These are phyloP conservation scores for Anolis sagrei DNA, from an alignment of 2,113 vertebrate species.

Conservation along the genomic window DNA sequence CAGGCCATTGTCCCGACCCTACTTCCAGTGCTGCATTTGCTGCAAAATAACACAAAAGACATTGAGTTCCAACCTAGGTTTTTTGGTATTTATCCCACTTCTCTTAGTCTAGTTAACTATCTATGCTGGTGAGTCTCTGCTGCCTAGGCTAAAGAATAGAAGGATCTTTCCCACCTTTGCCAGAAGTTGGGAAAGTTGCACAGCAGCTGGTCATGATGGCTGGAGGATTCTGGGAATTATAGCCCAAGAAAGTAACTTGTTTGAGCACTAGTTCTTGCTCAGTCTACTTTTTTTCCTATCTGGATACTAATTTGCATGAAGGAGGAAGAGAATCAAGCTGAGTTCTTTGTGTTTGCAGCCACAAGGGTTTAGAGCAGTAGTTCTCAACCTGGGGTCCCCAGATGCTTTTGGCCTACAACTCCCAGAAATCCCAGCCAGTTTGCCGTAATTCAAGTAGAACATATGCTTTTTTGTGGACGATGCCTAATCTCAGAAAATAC, in stretches of 20 bases:
- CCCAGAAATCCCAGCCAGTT: too few species aligned
- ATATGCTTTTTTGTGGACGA: background rate
- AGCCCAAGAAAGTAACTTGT: too few species aligned
- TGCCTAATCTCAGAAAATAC: background rate
- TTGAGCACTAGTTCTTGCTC: background rate
- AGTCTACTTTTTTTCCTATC: background rate
- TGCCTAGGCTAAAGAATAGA: background rate
- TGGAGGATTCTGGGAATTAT: too few species aligned
- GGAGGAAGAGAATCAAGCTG: background rate
- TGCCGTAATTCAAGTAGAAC: background rate
- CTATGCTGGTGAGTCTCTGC: background rate
- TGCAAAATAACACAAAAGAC: background rate
- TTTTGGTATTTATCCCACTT: background rate
- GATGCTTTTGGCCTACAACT: too few species aligned
- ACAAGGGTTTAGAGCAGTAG: background rate
- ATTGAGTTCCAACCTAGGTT: background rate
- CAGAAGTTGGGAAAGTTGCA: too few species aligned
- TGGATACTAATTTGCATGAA: background rate
- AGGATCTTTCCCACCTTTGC: background rate
- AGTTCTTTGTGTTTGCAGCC: background rate
- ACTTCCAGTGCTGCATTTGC: conserved; percentile 1
- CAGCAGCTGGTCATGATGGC: too few species aligned
- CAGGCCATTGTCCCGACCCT: background rate
- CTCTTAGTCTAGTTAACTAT: background rate
- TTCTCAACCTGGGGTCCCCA: too few species aligned